Evolutionary conservation across 2,113 vertebrate species (phyloP), one percentile per base, ranked within the genome.

Genomic region (Psammodynastes pulverulentus): DNA sequence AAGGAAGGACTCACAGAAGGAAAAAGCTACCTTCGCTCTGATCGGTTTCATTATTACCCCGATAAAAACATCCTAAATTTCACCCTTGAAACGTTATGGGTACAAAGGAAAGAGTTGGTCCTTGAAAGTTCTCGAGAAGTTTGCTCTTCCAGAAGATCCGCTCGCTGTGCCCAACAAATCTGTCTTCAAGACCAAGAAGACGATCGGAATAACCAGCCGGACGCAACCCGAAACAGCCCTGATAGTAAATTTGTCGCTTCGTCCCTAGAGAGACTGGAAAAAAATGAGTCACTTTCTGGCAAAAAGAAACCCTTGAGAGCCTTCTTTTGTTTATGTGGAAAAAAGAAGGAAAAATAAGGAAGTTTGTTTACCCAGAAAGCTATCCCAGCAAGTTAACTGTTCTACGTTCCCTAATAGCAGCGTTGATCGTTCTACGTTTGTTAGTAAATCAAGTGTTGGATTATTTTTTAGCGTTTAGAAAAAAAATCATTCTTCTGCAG

Each of bases 271-370:
- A 49, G 26, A 8, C 26, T 6, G 85, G 0, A 15, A 86, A 29
- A 49, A 15, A 29, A 0, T 0, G 1, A 3, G 26, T 29, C 24
- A 1, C 4, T 29, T 48, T 49, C 85, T 13, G 13, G 46, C 19
- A 86, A 5, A 26, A 86, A 10, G 5, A 29, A 0, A n/a, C 7
- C 0, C 3, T 3, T 7, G 13, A n/a, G 46, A 7, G 15, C 4
- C 13, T 0, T 49, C 5, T 86, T 86, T 12, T 86, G 85, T n/a
- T 51, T n/a, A 7, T 49, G 85, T 51, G 24, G 46, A 8, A 86
- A 86, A 86, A 49, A n/a, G 5, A 51, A 86, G 85, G 26, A 51
- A 86, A 86, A 86, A 51, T n/a, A 15, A n/a, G 85, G 5, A 15
- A 17, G 13, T n/a, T 17, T n/a, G 15, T 8, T 86, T 29, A 51